phyloP scores from a whole-genome alignment of 1,140 invertebrate species.

The Brachionus manjavacas region DNA sequence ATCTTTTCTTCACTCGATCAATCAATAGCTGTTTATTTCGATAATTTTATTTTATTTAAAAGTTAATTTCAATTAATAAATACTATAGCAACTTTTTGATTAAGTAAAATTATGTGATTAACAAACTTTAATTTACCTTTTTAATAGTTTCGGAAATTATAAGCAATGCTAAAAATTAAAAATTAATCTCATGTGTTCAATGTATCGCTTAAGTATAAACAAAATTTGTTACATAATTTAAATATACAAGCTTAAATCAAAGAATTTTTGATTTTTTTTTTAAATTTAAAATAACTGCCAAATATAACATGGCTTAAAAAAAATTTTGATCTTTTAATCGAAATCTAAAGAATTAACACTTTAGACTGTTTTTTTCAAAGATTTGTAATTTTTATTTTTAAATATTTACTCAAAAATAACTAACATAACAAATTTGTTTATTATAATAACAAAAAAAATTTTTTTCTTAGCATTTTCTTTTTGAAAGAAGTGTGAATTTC shows the following conservation, averaged over 20 bases:
- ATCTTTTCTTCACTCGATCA: not conserved
- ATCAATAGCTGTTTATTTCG: not conserved
- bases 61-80: not conserved
- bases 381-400: too few relatives aligned
- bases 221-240: not conserved
- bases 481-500: too few relatives aligned
- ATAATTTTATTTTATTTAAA: not conserved
- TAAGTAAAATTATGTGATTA: not conserved
- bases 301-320: too few relatives aligned
- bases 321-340: too few relatives aligned
- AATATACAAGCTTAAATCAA: not conserved
- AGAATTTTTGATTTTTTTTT: too few relatives aligned
- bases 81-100: not conserved
- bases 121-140: not conserved
- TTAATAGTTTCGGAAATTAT: not conserved
- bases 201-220: not conserved
- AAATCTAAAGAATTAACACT: too few relatives aligned
- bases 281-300: too few relatives aligned
- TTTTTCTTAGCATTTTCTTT: too few relatives aligned
- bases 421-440: too few relatives aligned
- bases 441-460: too few relatives aligned
- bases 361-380: too few relatives aligned
- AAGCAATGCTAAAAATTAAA: not conserved
- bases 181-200: not conserved
- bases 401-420: too few relatives aligned